Percentiles rank a stretch among this genome's conserved stretches.
Evolutionary conservation across 2,797 vertebrate species (phyloP).

Genomic region (Aeoliscus strigatus): DNA sequence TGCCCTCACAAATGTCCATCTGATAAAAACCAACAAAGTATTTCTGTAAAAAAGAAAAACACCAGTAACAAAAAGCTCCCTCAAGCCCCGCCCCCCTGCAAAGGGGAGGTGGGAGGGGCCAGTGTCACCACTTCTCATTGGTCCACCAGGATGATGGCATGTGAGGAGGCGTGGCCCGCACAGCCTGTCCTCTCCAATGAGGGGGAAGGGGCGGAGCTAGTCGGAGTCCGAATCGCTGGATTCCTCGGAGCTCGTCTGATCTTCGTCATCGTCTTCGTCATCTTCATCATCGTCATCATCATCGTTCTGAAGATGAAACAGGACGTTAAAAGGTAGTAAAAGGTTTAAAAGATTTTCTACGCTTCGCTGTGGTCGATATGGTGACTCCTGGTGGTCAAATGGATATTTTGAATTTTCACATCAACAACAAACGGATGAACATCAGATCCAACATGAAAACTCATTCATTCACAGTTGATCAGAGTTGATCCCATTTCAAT

Average conservation of each 20-base stretch:
- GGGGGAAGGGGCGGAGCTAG: constrained; percentile 51
- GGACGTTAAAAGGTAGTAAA: no score
- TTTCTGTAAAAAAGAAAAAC: constrained; percentile 49
- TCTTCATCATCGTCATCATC: constrained; percentile 79
- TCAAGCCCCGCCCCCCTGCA: constrained; percentile 27
- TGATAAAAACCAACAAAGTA: constrained; percentile 56
- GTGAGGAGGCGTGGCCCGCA: constrained; percentile 67
- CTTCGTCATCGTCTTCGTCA: constrained; percentile 12
- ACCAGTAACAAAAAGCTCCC: constrained; percentile 59
- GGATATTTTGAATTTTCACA: no score
- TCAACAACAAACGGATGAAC: no score
- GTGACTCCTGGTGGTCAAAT: no score
- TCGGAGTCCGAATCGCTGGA: constrained; percentile 76
- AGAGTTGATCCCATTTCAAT: no score
- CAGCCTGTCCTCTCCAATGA: constrained; percentile 60
- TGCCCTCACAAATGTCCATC: constrained; percentile 32
- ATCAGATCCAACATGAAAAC: no score
- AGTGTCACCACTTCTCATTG: constrained; percentile 29
- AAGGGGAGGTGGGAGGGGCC: constrained; percentile 14
- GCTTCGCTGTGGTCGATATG: constrained; percentile 79
- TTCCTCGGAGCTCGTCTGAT: constrained; percentile 55
- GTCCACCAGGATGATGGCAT: constrained; percentile 27
- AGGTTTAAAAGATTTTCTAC: no score
- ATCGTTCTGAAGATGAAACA: constrained; percentile 85
- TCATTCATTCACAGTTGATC: no score